Evolutionary conservation across 2,113 vertebrate species (phyloP), one percentile per base, ranked within the genome.

Genomic region (Pithys albifrons): DNA sequence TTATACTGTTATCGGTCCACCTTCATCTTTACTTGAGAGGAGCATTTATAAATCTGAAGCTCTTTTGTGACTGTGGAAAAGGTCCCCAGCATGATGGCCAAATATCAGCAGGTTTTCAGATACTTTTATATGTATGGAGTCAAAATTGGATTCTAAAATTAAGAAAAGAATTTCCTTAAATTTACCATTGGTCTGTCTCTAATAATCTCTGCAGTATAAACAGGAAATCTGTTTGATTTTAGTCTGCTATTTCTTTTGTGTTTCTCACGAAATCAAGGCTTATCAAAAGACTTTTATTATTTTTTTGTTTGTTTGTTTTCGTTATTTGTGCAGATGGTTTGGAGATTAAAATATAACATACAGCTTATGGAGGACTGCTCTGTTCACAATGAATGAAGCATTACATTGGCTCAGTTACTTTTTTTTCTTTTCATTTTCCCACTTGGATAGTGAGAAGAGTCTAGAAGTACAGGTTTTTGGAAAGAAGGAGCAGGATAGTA

Each of bases 121-220:
- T 85, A n/a, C 6, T 64, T 90, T 37, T 48, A 7, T 46, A 29
- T 16, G 28, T 85, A 62, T 39, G 39, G 45, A 82, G 12, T 69
- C 41, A 75, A 91, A 85, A 19, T 5, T 72, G 35, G 27, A 84
- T 81, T 89, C 49, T 49, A 75, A 81, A 78, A 72, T 46, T 35
- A 49, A 69, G 61, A 46, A 27, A 59, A 58, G 43, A 59, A 82
- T 92, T 93, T 91, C 33, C 31, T 81, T 39, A 72, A 82, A 33
- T 91, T 93, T 78, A 91, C 31, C 24, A 59, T 29, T 80, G 48
- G 37, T 75, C 54, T 91, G 49, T 69, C 66, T 93, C 74, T 93
- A 93, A 85, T 93, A 17, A 90, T 72, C 49, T 84, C n/a, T 87
- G 46, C 28, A 88, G 37, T 52, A 77, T 75, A 96, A 97, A 62